Conservation (phyloP, 1,140 invertebrate species). For the Drosophila ironensis region DNA sequence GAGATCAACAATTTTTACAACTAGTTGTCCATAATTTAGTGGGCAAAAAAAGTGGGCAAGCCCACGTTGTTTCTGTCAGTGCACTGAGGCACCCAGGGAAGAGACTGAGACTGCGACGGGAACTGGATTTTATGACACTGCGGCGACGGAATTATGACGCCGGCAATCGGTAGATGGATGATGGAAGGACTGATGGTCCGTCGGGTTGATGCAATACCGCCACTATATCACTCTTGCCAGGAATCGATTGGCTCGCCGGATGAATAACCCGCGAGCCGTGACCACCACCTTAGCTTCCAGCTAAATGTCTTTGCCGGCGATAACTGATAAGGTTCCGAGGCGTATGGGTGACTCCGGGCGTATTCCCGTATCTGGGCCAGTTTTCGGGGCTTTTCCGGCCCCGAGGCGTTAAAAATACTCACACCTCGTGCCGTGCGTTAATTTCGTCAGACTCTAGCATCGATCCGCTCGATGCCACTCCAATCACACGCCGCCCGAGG, state of each 20-base stretch:
- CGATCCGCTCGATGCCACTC: not conserved
- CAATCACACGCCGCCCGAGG: conserved; percentile 7
- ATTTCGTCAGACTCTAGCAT: conserved; percentile 32
- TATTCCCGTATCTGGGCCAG: not conserved
- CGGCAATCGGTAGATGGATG: conserved; percentile 21
- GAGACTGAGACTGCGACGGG: too few relatives aligned
- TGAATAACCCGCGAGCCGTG: conserved; percentile 14
- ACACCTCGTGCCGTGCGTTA: conserved; percentile 33
- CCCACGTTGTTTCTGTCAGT: not conserved
- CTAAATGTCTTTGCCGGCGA: not conserved
- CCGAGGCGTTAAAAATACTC: too few relatives aligned
- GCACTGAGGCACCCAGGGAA: too few relatives aligned
- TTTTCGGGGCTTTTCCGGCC: conserved; percentile 38
- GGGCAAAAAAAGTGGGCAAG: too few relatives aligned
- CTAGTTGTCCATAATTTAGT: too few relatives aligned
- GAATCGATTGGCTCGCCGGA: conserved; percentile 12
- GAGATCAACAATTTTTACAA: too few relatives aligned
- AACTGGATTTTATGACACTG: conserved; percentile 29
- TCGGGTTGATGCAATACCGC: conserved; percentile 9
- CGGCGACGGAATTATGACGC: conserved; percentile 39
- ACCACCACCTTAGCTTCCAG: not conserved
- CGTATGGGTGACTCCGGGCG: not conserved
- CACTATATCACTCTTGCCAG: conserved; percentile 5
- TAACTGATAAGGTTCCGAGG: conserved; percentile 10
- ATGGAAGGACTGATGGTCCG: not conserved